phyloP scores from a whole-genome alignment of 2,113 vertebrate species.

The Erpornis zantholeuca region DNA sequence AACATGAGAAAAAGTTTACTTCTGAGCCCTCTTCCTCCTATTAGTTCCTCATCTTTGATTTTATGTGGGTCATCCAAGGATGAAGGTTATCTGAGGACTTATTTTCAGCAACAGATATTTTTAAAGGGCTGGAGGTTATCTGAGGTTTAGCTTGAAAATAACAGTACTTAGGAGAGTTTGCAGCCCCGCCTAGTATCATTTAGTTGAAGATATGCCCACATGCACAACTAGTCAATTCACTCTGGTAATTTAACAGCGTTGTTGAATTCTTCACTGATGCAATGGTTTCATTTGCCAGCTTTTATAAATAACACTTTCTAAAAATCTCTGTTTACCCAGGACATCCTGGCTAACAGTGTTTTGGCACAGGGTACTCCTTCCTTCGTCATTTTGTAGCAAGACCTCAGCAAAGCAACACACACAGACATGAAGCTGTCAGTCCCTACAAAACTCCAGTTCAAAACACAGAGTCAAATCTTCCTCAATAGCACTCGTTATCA shows the following conservation, averaged over 20 bases:
- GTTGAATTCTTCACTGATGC: conserved; percentile 61
- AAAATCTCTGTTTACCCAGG: conserved; percentile 61
- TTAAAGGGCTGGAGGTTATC: conserved; percentile 57
- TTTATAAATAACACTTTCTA: conserved; percentile 66
- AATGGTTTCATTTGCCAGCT: conserved; percentile 48
- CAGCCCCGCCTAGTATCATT: conserved; percentile 27
- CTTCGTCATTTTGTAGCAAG: conserved; percentile 36
- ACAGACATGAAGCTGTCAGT: conserved; percentile 18
- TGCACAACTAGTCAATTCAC: conserved; percentile 59
- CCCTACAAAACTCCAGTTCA: background rate
- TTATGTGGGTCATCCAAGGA: conserved; percentile 37
- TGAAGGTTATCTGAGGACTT: conserved; percentile 58
- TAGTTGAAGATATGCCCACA: conserved; percentile 61
- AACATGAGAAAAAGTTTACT: conserved; percentile 6
- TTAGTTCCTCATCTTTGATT: conserved; percentile 21
- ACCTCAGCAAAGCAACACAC: conserved; percentile 18
- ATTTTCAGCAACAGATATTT: conserved; percentile 61
- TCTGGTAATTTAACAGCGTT: conserved; percentile 28
- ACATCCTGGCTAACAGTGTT: conserved; percentile 58
- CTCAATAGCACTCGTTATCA: background rate
- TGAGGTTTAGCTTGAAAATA: conserved; percentile 63
- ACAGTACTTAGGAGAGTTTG: conserved; percentile 49
- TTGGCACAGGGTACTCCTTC: conserved; percentile 15
- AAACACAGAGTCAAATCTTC: conserved; percentile 1
- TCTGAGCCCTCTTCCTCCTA: background rate